Base-by-base conservation (phyloP, 1,140 invertebrate species). In the Epicauta chinensis region DNA sequence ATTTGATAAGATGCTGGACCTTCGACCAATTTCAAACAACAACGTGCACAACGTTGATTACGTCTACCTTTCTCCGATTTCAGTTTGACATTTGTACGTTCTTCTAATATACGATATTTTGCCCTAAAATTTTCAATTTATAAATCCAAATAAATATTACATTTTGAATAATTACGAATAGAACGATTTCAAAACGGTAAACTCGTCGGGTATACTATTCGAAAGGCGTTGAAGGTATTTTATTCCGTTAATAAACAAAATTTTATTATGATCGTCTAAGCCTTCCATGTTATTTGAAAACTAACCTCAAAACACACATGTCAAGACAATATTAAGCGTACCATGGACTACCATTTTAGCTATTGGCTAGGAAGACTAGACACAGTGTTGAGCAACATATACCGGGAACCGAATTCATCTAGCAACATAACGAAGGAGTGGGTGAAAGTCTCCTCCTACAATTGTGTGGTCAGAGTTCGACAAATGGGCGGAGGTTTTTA, bases 61-160 rank as follows among this genome's bases (percentile, higher is more conserved):
- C 12, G 11, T 41, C 41, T 55, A 17, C 37, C 34, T 32, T 40
- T 34, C 35, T 36, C 44, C 17, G 34, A 16, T 12, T 51, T 37
- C 23, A 54, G 12, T 35, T 14, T 45, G 15, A 49, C 42, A 2
- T 43, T 36, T 10, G 15, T 52, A 35, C 48, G 36, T n/a, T 51
- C 37, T 35, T 59, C 46, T 32, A 47, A 44, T 37, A 61, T 32
- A 36, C 46, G 37, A 51, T 51, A 49, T 41, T 56, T 58, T 35
- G 46, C 39, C 17, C 59, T 61, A 45, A 11, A 53, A 51, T 29
- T 44, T n/a, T 12, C 6, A 46, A 44, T 15, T 48, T 12, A 32
- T 13, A 49, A 29, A 29, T 11, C 29, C 16, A 23, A 37, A 15
- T 31, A 15, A 41, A 34, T 3, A 7, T 37, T 12, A 2, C 29